These are phyloP conservation scores for Sebastes jordani DNA, from an alignment of 2,797 vertebrate genomes.

Conservation along the genomic window DNA sequence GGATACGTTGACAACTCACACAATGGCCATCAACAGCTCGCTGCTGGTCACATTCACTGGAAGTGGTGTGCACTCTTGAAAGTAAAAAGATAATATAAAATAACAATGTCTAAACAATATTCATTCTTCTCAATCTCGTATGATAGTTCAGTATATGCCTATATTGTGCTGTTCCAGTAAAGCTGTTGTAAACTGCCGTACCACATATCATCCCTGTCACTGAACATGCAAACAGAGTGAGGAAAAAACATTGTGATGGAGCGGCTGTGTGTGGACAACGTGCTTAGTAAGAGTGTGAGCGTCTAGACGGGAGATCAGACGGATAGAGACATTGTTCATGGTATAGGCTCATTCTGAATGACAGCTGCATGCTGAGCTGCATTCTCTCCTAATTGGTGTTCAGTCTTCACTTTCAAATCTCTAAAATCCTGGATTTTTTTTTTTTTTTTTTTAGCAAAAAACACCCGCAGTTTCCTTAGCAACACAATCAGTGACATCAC, in stretches of 20 bases:
- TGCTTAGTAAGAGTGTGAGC: not conserved
- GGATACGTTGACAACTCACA: not conserved
- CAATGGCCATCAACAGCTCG: not conserved
- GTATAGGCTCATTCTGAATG: constrained; percentile 25
- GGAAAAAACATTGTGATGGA: not conserved
- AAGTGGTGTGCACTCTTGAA: not conserved
- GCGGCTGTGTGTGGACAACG: not conserved
- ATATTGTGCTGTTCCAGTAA: not conserved
- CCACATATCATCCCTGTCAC: not conserved
- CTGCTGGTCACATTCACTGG: not conserved
- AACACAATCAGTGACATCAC: constrained; percentile 5
- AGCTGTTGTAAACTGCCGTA: not conserved
- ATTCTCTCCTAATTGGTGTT: constrained; percentile 38
- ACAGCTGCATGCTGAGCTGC: constrained; percentile 39
- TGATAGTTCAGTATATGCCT: not conserved
- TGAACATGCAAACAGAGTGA: not conserved
- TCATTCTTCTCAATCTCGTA: not conserved
- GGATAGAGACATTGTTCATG: not conserved
- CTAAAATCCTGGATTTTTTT: not conserved
- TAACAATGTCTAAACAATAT: not conserved
- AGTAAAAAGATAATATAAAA: not conserved
- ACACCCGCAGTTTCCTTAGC: constrained; percentile 14
- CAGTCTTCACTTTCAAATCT: constrained; percentile 22
- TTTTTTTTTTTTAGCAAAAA: not conserved
- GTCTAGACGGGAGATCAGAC: constrained; percentile 14